Evolutionary conservation across 2,888 invertebrate genomes (phyloP).

Genomic region (Cyaniris semiargus): DNA sequence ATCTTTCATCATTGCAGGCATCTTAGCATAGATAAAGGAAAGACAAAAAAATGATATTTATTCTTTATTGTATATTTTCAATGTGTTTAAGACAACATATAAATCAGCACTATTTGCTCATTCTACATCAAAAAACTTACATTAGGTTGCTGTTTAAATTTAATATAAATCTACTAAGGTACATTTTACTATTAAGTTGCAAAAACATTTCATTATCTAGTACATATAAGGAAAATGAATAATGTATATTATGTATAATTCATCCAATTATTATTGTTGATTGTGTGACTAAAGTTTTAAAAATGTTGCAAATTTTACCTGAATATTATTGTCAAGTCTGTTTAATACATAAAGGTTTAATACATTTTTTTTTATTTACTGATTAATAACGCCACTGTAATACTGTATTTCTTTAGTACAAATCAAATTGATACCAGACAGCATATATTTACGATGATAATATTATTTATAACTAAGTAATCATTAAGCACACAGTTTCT

Average conservation of each 20-base stretch:
- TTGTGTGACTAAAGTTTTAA: not conserved
- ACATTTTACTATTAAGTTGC: slow-evolving; percentile 27
- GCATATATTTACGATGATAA: not conserved
- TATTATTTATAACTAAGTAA: not conserved
- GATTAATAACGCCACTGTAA: not conserved
- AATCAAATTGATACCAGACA: not conserved
- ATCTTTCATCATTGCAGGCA: not conserved
- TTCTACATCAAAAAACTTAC: slow-evolving; percentile 64
- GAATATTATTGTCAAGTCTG: slow-evolving; percentile 12
- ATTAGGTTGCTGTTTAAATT: slow-evolving; percentile 46
- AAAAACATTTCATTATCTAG: not conserved
- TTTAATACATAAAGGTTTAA: slow-evolving; percentile 1
- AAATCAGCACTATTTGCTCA: slow-evolving; percentile 66
- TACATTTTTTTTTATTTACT: not conserved
- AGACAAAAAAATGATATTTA: slow-evolving; percentile 35
- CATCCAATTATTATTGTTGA: not conserved
- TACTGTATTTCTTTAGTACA: not conserved
- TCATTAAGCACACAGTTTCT: not conserved
- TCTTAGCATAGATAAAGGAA: not conserved
- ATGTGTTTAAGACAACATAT: slow-evolving; percentile 68
- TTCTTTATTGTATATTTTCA: slow-evolving; percentile 64
- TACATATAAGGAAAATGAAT: not conserved
- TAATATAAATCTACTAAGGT: slow-evolving; percentile 46
- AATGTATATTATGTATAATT: not conserved
- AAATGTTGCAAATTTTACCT: not conserved